Base-by-base conservation (phyloP, 2,797 vertebrate genomes). In the Cirrhinus mrigala region DNA sequence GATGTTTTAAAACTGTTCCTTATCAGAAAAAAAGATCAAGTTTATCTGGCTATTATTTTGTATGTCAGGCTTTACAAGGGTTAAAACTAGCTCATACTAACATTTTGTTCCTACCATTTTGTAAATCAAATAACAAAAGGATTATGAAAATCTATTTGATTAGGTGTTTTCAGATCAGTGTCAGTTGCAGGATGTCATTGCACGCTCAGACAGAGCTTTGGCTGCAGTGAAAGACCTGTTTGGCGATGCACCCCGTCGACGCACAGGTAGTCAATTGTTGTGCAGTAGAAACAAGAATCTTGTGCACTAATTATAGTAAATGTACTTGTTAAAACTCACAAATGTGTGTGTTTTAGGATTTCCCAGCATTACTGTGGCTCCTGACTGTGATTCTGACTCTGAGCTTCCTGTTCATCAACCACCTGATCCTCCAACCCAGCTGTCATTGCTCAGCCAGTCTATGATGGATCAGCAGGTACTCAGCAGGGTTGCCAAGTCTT, bases 131-230 rank as follows among this genome's bases (percentile, higher is more conserved):
- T 22, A 29, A 11, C 18, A 37, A 12, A 29, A 46, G 7, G n/a
- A 24, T 37, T 44, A 0, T 46, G 68, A 9, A 1, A 64, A 50
- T 12, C 24, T 54, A 0, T 88, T 75, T 87, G 6, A 93, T 83
- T 92, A 99, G 97, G 96, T 97, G 87, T 96, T 98, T 86, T 97
- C 96, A 85, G 97, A 97, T 88, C 96, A 97, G 90, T 95, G 96
- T 91, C 94, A 95, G 90, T 92, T 97, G 75, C 96, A 96, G 76
- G 97, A 98, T 87, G 96, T 96, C 4, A 88, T 98, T 88, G 93
- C 96, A 77, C 93, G 91, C 56, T 97, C 98, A 52, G 97, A 97
- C 92, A 92, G 94, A 92, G 94, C 96, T 82, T 91, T 97, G 94
- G 95, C 96, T 88, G 92, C 94, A 84, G 95, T 97, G 86, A 97